phyloP scores from a whole-genome alignment of 2,797 vertebrate species.

The Anabas testudineus region DNA sequence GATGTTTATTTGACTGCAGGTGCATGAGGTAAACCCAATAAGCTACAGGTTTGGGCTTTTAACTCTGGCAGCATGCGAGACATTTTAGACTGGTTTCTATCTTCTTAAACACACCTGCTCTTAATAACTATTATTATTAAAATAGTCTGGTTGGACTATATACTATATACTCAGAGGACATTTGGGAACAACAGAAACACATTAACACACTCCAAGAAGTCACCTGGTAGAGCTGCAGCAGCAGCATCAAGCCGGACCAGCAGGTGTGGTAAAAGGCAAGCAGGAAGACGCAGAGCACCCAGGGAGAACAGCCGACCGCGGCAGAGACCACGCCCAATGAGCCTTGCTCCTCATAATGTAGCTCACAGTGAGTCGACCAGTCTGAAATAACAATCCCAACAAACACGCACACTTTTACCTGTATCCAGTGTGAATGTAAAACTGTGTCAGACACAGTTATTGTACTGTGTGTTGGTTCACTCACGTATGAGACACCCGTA shows the following conservation, averaged over 20 bases:
- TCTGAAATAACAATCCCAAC: slow-evolving; percentile 82
- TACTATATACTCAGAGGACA: no score
- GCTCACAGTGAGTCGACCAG: slow-evolving; percentile 87
- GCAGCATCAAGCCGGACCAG: slow-evolving; percentile 86
- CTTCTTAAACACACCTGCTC: no score
- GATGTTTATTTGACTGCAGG: no score
- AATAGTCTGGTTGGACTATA: no score
- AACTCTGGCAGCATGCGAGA: no score
- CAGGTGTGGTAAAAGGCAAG: slow-evolving; percentile 86
- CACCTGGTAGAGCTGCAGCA: slow-evolving; percentile 92
- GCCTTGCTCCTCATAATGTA: slow-evolving; percentile 84
- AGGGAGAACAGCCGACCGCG: slow-evolving; percentile 89
- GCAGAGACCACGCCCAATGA: slow-evolving; percentile 83
- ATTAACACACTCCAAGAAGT: background rate
- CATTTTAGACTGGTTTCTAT: no score
- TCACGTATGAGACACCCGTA: slow-evolving; percentile 89
- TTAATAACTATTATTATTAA: no score
- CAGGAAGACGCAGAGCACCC: slow-evolving; percentile 89
- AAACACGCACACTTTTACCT: background rate
- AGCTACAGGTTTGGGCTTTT: no score
- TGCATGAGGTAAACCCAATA: no score
- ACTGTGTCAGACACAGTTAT: rapidly evolving
- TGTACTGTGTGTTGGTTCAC: slow-evolving; percentile 55
- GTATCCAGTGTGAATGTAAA: background rate
- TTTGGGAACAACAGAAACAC: background rate